Percentiles rank a stretch among this genome's conserved stretches.
These are phyloP conservation scores for Amblyraja radiata DNA, from an alignment of 2,797 vertebrate genomes.

Conservation along the genomic window DNA sequence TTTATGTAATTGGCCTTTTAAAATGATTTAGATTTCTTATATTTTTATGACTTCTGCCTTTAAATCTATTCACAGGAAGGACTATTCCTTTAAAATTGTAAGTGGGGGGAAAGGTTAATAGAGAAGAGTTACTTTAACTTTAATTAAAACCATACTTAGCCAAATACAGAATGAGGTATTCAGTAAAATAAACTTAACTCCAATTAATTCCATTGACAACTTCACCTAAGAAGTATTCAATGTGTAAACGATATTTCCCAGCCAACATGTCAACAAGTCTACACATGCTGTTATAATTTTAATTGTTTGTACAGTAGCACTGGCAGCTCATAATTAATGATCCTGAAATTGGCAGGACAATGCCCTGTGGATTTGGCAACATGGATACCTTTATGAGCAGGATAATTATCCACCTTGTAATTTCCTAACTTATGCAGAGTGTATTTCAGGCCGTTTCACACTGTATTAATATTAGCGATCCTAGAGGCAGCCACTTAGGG, in stretches of 20 bases:
- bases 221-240: neutral
- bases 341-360: neutral
- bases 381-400: neutral
- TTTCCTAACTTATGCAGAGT: neutral
- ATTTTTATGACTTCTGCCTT: neutral
- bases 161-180: neutral
- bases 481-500: neutral
- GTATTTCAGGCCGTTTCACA: neutral
- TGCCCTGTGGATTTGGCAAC: neutral
- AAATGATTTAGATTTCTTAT: constrained; percentile 16
- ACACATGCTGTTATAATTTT: constrained; percentile 4
- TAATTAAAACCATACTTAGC: neutral
- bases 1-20: constrained; percentile 8
- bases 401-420: neutral
- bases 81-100: neutral
- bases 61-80: neutral
- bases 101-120: neutral
- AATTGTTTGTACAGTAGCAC: neutral
- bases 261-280: neutral
- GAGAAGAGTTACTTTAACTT: neutral
- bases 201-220: neutral
- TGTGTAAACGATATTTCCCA: neutral
- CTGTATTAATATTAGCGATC: neutral
- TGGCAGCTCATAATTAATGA: neutral
- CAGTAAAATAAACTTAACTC: constrained; percentile 1